Base-by-base conservation (phyloP, 2,797 vertebrate genomes). In the Dermochelys coriacea region DNA sequence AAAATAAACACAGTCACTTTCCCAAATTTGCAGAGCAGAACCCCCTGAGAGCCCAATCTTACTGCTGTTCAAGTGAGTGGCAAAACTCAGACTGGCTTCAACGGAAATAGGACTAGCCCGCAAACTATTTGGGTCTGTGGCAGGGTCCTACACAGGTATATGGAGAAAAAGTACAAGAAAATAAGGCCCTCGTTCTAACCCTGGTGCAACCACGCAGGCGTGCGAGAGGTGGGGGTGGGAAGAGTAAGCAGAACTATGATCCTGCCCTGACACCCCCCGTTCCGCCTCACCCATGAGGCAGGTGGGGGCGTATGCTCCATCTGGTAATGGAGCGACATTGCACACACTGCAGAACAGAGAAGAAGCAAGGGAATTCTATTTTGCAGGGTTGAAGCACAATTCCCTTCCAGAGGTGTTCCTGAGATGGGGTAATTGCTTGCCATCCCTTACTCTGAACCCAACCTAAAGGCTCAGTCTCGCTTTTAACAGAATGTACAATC, bases 61-160 rank as follows among this genome's bases (percentile, higher is more conserved):
- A 47, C 12, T 78, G 34, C 34, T 61, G 52, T 16, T 15, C 68
- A 81, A 88, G 12, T 5, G 78, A 85, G 8, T 45, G 49, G 80
- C 27, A 90, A 91, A 91, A 89, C 1, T 4, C 14, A 52, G 27
- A 29, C 3, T 74, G 50, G 14, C 85, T 83, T 85, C 80, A 64
- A 18, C 1, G 14, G 31, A 92, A 50, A 25, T 54, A 85, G 59
- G 45, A 80, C 10, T 0, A 0, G 0, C 0, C 8, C 29, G 64
- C 61, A 31, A 55, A 82, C 45, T 25, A 68, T 25, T 84, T 49
- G 41, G 41, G 50, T 59, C 82, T 52, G 6, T 71, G 68, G 64
- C 45, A 45, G 74, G 12, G 27, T 49, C 45, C 45, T 16, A 16
- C 27, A 47, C 2, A 49, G 27, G 14, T 27, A 47, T 9, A 7